phyloP scores from a whole-genome alignment of 2,797 vertebrate genomes.

The Scleropages formosus region DNA sequence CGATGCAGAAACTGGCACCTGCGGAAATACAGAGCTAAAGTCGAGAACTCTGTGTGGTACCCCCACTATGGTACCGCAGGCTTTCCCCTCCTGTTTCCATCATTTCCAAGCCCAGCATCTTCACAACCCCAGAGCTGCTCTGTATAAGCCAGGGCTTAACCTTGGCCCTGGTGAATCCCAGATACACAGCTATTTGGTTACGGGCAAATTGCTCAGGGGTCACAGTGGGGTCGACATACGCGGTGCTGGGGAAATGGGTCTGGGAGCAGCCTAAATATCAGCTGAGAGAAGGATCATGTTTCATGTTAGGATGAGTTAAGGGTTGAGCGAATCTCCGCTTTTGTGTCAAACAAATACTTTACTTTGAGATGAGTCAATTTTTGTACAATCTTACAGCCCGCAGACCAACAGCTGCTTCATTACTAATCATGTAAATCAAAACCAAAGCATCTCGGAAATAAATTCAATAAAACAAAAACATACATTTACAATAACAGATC shows the following conservation, averaged over 20 bases:
- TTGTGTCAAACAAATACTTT: too few species aligned
- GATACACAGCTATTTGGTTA: slow-evolving; percentile 36
- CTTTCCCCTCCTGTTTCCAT: not conserved
- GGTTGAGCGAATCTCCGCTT: slow-evolving; percentile 47
- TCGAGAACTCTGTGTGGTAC: not conserved
- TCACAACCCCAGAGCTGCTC: not conserved
- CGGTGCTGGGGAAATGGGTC: slow-evolving; percentile 48
- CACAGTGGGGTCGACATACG: not conserved
- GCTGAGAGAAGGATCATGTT: slow-evolving; percentile 53
- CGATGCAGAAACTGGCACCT: too few species aligned
- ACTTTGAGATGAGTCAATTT: too few species aligned
- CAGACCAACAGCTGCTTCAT: too few species aligned
- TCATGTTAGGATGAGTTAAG: slow-evolving; percentile 51
- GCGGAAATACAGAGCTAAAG: too few species aligned
- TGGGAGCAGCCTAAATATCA: slow-evolving; percentile 39
- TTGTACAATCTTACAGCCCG: too few species aligned
- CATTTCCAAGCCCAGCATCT: not conserved
- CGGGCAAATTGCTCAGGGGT: slow-evolving; percentile 34
- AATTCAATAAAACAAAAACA: too few species aligned
- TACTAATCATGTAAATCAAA: too few species aligned
- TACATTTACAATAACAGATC: not conserved
- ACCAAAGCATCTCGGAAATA: too few species aligned
- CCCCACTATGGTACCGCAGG: too few species aligned
- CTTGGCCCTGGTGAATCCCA: not conserved
- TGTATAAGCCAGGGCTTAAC: not conserved